phyloP scores from a whole-genome alignment of 2,113 vertebrate species.

The Zapornia atra region DNA sequence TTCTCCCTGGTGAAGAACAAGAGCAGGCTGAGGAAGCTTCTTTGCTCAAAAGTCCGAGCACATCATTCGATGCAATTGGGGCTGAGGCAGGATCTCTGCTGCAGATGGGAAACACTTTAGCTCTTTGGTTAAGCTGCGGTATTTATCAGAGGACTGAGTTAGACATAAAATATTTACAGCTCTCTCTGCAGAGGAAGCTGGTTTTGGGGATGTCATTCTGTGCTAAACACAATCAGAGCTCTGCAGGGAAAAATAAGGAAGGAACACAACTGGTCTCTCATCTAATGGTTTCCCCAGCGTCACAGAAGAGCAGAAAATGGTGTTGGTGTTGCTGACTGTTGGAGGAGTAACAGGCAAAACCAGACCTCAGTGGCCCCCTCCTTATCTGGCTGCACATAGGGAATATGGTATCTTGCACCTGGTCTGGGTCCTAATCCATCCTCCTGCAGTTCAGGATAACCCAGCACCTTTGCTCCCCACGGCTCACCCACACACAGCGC shows the following conservation, averaged over 20 bases:
- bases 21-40: not conserved
- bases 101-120: not conserved
- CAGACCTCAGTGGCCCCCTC: not conserved
- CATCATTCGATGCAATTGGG: not conserved
- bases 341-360: not conserved
- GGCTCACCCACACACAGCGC: rapidly evolving
- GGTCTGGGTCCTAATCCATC: not conserved
- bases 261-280: not conserved
- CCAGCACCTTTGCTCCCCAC: not conserved
- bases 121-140: not conserved
- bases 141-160: not conserved
- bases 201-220: not conserved
- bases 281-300: not conserved
- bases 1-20: not conserved
- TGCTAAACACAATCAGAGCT: not conserved
- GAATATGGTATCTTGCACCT: not conserved
- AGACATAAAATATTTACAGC: not conserved
- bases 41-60: not conserved
- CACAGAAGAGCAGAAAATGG: not conserved
- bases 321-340: rapidly evolving
- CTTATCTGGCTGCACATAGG: not conserved
- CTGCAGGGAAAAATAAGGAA: not conserved
- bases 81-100: not conserved
- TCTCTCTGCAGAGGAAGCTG: not conserved
- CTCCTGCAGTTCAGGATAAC: not conserved